These are phyloP conservation scores for Smutsia gigantea DNA, from an alignment of 2,797 vertebrate genomes.

Conservation along the genomic window DNA sequence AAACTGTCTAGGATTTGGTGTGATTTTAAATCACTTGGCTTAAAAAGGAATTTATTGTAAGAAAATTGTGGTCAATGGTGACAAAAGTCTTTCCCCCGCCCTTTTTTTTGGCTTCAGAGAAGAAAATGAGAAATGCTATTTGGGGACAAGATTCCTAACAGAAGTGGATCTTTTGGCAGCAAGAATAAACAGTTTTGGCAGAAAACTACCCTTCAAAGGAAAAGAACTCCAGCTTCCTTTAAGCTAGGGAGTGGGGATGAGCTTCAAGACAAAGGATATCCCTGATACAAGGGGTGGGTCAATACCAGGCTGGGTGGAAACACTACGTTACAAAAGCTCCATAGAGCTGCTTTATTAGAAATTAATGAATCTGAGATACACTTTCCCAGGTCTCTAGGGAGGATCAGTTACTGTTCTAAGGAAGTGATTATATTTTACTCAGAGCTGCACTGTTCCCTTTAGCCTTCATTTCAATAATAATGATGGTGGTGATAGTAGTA, in stretches of 20 bases:
- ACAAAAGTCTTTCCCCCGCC: neutral
- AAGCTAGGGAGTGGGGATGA: slow-evolving; percentile 18
- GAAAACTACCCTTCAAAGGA: slow-evolving; percentile 18
- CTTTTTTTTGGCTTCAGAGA: neutral
- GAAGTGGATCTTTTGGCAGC: slow-evolving; percentile 52
- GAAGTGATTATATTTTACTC: neutral
- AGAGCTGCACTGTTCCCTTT: neutral
- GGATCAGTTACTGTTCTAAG: neutral
- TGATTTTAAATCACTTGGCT: slow-evolving; percentile 53
- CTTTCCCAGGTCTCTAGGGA: neutral
- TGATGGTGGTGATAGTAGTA: too few relatives aligned
- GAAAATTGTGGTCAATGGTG: slow-evolving; percentile 18
- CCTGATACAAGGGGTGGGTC: neutral
- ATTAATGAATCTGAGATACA: neutral
- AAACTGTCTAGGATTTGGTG: neutral
- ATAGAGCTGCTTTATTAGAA: neutral
- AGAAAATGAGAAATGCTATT: slow-evolving; percentile 39
- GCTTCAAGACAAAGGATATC: neutral
- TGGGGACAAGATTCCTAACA: slow-evolving; percentile 45
- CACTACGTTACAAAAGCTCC: neutral
- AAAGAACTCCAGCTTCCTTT: neutral
- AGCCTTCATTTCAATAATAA: neutral
- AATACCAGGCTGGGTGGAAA: neutral
- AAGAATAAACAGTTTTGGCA: slow-evolving; percentile 8
- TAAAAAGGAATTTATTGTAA: slow-evolving; percentile 13